Evolutionary conservation across 1,140 invertebrate species (phyloP).

Genomic region (Drosophila teissieri): DNA sequence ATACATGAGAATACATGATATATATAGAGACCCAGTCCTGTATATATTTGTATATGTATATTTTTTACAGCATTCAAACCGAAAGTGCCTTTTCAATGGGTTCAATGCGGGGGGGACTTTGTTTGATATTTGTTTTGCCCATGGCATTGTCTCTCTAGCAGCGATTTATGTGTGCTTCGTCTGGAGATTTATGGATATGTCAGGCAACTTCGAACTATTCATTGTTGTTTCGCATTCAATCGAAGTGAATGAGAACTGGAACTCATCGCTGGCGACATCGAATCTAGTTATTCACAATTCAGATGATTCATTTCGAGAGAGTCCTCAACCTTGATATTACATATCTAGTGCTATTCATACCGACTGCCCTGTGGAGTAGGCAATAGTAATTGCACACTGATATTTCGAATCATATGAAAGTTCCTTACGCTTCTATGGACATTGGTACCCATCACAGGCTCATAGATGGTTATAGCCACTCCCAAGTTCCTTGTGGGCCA

Average conservation of each 20-base stretch:
- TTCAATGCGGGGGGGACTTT: too few species aligned
- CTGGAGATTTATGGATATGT: constrained; percentile 68
- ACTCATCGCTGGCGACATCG: constrained; percentile 8
- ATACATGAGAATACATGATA: constrained; percentile 58
- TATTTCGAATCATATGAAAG: too few species aligned
- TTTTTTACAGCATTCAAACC: constrained; percentile 77
- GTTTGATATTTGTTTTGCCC: background rate
- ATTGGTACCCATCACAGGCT: too few species aligned
- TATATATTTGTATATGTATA: constrained; percentile 62
- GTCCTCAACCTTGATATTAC: background rate
- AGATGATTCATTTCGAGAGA: constrained; percentile 6
- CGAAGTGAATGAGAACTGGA: constrained; percentile 17
- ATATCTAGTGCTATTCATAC: background rate
- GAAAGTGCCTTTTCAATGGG: constrained; percentile 37
- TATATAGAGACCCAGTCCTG: constrained; percentile 41
- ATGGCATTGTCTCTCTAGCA: constrained; percentile 44
- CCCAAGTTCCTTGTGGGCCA: background rate
- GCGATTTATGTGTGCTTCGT: constrained; percentile 37
- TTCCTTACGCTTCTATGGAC: too few species aligned
- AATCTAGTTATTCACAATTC: constrained; percentile 8
- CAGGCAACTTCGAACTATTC: constrained; percentile 33
- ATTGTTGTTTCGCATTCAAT: constrained; percentile 18
- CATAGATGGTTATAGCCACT: too few species aligned
- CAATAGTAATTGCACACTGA: background rate
- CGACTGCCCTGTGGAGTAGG: background rate